phyloP scores from a whole-genome alignment of 2,113 vertebrate species.

The Prochilodus magdalenae region DNA sequence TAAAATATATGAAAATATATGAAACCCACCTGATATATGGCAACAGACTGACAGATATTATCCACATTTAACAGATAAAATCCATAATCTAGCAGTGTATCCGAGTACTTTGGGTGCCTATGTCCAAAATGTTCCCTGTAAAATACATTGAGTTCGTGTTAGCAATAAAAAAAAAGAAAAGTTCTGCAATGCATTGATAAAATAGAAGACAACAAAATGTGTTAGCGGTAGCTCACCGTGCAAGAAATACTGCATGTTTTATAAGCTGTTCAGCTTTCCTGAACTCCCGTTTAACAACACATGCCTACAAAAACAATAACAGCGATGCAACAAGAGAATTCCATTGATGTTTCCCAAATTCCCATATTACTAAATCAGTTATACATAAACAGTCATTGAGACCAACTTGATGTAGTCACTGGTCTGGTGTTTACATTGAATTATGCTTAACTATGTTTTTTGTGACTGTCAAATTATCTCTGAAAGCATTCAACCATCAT shows the following conservation, averaged over 20 bases:
- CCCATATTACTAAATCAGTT: too few species aligned
- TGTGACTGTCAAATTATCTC: too few species aligned
- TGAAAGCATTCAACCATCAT: too few species aligned
- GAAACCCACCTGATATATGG: slow-evolving; percentile 93
- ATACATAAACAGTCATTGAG: too few species aligned
- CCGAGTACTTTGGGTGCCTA: slow-evolving; percentile 98
- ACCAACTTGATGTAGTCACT: too few species aligned
- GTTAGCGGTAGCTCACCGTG: slow-evolving; percentile 80
- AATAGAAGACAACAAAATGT: background rate
- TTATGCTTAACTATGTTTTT: too few species aligned
- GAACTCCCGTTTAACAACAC: slow-evolving; percentile 97
- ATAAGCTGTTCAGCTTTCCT: slow-evolving; percentile 98
- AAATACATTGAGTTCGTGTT: background rate
- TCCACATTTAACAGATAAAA: slow-evolving; percentile 99
- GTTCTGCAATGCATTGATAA: background rate
- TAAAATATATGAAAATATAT: too few species aligned
- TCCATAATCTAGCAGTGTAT: slow-evolving; percentile 96
- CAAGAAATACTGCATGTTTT: slow-evolving; percentile 96
- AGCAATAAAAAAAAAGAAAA: background rate
- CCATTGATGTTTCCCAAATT: too few species aligned
- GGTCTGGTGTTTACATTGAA: background rate
- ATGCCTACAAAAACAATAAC: slow-evolving; percentile 81
- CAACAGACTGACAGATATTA: slow-evolving; percentile 98
- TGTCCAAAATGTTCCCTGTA: slow-evolving; percentile 96
- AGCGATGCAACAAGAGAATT: too few species aligned